These are phyloP conservation scores for Menidia menidia DNA, from an alignment of 2,797 vertebrate genomes.

Conservation along the genomic window DNA sequence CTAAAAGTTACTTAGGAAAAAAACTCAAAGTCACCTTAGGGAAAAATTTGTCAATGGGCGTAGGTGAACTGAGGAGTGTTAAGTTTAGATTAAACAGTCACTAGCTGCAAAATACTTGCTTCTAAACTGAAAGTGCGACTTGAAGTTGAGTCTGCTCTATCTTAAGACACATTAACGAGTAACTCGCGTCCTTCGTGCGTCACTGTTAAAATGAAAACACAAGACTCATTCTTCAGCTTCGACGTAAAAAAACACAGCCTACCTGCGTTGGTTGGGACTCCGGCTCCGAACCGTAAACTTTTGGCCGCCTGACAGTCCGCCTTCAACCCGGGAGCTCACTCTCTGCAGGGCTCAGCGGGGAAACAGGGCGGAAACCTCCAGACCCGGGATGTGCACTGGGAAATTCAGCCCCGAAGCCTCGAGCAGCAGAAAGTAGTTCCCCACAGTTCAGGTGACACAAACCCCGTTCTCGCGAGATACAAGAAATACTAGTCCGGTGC, in stretches of 20 bases:
- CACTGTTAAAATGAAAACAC: background rate
- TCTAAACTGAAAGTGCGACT: conserved; percentile 2
- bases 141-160: background rate
- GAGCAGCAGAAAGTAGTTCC: background rate
- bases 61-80: too few species aligned
- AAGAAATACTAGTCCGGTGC: too few species aligned
- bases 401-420: background rate
- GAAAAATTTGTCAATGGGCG: background rate
- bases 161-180: background rate
- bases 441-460: background rate
- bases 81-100: background rate
- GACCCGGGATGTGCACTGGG: background rate
- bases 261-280: conserved; percentile 15
- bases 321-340: background rate
- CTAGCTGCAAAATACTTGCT: conserved; percentile 24
- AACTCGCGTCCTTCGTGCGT: too few species aligned
- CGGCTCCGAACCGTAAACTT: background rate
- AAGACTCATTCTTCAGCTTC: accelerated
- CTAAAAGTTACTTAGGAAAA: background rate
- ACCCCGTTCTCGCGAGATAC: background rate
- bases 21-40: conserved; percentile 45
- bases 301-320: background rate
- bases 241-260: background rate
- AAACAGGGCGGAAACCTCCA: background rate
- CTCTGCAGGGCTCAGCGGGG: background rate